Evolutionary conservation across 2,888 invertebrate genomes (phyloP).

Genomic region (Serripes groenlandicus): DNA sequence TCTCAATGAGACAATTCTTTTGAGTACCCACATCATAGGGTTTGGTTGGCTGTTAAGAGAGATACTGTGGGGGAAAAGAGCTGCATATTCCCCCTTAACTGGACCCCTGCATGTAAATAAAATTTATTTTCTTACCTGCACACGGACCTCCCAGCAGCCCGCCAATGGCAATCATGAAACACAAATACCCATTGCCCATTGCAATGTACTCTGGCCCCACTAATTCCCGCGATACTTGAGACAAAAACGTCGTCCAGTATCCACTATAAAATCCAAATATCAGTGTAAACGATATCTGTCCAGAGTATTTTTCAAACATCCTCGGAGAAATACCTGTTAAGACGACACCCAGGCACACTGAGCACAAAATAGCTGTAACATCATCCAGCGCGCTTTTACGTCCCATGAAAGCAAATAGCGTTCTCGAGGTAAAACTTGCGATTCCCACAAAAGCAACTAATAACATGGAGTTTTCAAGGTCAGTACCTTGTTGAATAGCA

Average conservation of each 20-base stretch:
- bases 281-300: constrained; percentile 83
- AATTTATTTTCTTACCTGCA: constrained; percentile 78
- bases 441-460: constrained; percentile 82
- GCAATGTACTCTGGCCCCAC: constrained; percentile 83
- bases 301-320: constrained; percentile 82
- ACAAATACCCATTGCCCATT: constrained; percentile 83
- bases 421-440: constrained; percentile 79
- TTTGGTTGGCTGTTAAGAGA: no score
- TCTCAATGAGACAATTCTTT: no score
- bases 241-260: constrained; percentile 85
- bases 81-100: no score
- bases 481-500: constrained; percentile 77
- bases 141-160: constrained; percentile 81
- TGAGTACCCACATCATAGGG: no score
- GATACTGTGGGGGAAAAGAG: no score
- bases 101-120: no score
- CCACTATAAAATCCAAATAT: constrained; percentile 85
- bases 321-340: constrained; percentile 83
- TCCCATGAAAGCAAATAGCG: constrained; percentile 84
- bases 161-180: constrained; percentile 83
- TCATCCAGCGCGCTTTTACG: constrained; percentile 83
- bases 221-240: constrained; percentile 80
- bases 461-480: constrained; percentile 77
- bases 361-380: constrained; percentile 81
- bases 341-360: constrained; percentile 81